Base-by-base conservation (phyloP, 2,888 invertebrate species). In the Geotrupes spiniger region DNA sequence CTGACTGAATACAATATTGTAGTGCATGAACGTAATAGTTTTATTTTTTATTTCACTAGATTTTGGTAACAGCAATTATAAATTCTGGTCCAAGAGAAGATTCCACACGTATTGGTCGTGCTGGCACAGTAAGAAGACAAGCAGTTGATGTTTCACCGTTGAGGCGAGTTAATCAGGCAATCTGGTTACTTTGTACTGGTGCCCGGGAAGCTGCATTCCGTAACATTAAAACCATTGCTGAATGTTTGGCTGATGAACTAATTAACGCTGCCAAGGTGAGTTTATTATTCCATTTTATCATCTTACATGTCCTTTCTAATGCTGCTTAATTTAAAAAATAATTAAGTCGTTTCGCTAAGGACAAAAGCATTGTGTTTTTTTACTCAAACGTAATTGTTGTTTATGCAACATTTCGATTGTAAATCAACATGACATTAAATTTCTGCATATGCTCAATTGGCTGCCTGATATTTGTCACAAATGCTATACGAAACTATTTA, bases 1-100 rank as follows among this genome's bases (percentile, higher is more conserved):
- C n/a, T n/a, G n/a, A n/a, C n/a, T n/a, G n/a, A n/a, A n/a, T n/a
- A n/a, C n/a, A n/a, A n/a, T n/a, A n/a, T n/a, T n/a, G n/a, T n/a
- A n/a, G n/a, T n/a, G n/a, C n/a, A n/a, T n/a, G n/a, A n/a, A n/a
- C n/a, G n/a, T n/a, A n/a, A n/a, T n/a, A n/a, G n/a, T n/a, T 29
- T n/a, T 27, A 36, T 33, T 10, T 51, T 51, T 46, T 47, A 39
- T 54, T 46, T 52, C 61, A 82, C 38, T 76, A 92, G 85, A 81
- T 91, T 62, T 80, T 99, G 56, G 97, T 98, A 46, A 92, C 93
- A 61, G 98, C 98, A 54, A 96, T 99, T 67, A 98, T 99, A 70
- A 98, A 99, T 78, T 94, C 95, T 54, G 99, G 99, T 15, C 99
- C 99, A 40, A 86, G 99, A 71, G 99, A 99, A 86, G 99, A 99